Base-by-base conservation (phyloP, 2,888 invertebrate species). In the Rhingia rostrata region DNA sequence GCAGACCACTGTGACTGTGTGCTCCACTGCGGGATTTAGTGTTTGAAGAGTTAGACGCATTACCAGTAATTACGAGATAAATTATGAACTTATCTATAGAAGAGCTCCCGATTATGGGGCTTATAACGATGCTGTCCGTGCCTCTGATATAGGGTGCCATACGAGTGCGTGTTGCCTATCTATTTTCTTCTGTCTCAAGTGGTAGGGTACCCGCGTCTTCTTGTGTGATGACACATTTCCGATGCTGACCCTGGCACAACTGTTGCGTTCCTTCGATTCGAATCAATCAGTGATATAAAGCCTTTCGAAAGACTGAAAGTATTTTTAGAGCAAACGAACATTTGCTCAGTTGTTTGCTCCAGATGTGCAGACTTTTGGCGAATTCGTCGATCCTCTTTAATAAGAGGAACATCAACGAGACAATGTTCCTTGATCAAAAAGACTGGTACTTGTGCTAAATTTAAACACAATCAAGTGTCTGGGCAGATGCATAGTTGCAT, bases 51-150 rank as follows among this genome's bases (percentile, higher is more conserved):
- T 72, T 69, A 64, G 43, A 39, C 30, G 32, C 45, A 70, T 73
- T 75, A 72, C 70, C 49, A 45, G 72, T 32, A 77, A 84, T 84
- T 80, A 84, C 70, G 70, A 80, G 75, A 85, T 81, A 81, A 85
- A 81, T 85, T 81, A 85, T 77, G 75, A 67, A 37, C 74, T 60
- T 60, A 22, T 1, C 22, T 2, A 22, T 60, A 51, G 60, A 84
- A 75, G 69, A 70, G 74, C 70, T 51, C 53, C 80, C 69, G 74
- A 84, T 84, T 64, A 84, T 79, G 60, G 74, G 60, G 39, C 72
- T 67, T 49, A 67, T 78, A 49, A 72, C 49, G 72, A 51, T 14
- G 33, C 45, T 66, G 37, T 2, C 22, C 22, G 22, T 22, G 22
- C 22, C 45, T 47, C 10, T 22, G 70, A 54, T 69, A 12, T 56